These are phyloP conservation scores for Piezodorus guildinii DNA, from an alignment of 1,140 invertebrate genomes.

Conservation along the genomic window DNA sequence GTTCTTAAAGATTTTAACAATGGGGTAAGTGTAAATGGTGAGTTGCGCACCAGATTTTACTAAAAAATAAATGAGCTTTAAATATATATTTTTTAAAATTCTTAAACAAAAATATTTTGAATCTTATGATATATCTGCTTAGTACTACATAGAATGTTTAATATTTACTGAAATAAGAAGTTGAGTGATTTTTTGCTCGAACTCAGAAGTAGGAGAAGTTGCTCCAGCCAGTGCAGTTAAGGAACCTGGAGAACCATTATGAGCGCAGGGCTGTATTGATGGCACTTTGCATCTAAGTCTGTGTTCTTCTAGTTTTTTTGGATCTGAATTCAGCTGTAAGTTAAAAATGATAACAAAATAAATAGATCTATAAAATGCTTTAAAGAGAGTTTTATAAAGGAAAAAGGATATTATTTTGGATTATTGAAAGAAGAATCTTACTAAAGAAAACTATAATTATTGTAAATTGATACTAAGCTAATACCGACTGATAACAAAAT, in stretches of 20 bases:
- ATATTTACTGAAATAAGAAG: constrained; percentile 17
- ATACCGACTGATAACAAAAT: no score
- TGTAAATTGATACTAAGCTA: not conserved
- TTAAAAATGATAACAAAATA: not conserved
- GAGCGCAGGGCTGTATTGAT: constrained; percentile 2
- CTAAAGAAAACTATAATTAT: no score
- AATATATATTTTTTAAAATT: no score
- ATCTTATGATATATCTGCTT: no score
- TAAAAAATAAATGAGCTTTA: no score
- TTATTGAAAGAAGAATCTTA: no score
- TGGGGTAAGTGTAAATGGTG: no score
- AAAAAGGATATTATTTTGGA: no score
- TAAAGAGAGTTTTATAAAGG: not conserved
- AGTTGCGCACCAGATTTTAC: no score
- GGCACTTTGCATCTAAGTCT: constrained; percentile 18
- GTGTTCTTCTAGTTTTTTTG: constrained; percentile 23
- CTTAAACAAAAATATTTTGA: no score
- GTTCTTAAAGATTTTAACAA: no score
- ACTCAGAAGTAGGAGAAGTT: constrained; percentile 9
- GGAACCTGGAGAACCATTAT: constrained; percentile 16
- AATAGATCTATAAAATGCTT: not conserved
- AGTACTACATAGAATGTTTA: no score
- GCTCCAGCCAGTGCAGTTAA: not conserved
- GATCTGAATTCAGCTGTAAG: constrained; percentile 17
- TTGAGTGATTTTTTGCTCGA: constrained; percentile 21